Evolutionary conservation across 2,113 vertebrate genomes (phyloP), one percentile per base, ranked within the genome.

Genomic region (Acanthochromis polyacanthus): DNA sequence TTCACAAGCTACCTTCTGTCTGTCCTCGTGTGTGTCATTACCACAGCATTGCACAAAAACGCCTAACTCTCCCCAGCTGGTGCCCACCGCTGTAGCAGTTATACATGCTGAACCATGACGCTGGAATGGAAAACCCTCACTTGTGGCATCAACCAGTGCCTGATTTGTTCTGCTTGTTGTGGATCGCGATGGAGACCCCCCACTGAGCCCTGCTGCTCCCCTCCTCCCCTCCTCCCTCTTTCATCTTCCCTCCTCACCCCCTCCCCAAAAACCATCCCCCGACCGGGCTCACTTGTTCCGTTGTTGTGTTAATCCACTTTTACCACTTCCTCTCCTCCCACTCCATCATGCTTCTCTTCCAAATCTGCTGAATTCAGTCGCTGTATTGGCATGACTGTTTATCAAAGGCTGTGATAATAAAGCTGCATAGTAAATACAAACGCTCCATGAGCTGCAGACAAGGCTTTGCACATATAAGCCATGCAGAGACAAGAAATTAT

Each of bases 161-260:
- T 75, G 75, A 86, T 84, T 88, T 80, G 73, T 81, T 78, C 72
- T 64, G 75, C 82, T 89, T 89, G 85, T 88, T 90, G 79, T 80
- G 79, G 68, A 60, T 80, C 67, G 69, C 52, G 66, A 52, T 4
- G 43, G n/a, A 32, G 50, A 66, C 74, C 78, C 80, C 82, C 81
- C 69, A 60, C 30, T 14, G 10, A 38, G 65, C 60, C 1, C 4
- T 46, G 10, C 70, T 77, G 66, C 32, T 75, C 63, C 64, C 46
- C 40, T 9, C 30, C 64, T 51, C 52, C 10, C 8, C 17, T 19
- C 2, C 57, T 7, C 38, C 3, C 8, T 4, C 52, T 66, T 43
- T 16, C 57, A 76, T 48, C 17, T 51, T n/a, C 20, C 58, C 45
- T 19, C 9, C 59, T 68, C 23, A 30, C 59, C 51, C 15, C 43